A percentile compares a stretch with the other conserved stretches of the same genome.
phyloP scores from a whole-genome alignment of 2,888 invertebrate species.

The Serrognathus titanus region DNA sequence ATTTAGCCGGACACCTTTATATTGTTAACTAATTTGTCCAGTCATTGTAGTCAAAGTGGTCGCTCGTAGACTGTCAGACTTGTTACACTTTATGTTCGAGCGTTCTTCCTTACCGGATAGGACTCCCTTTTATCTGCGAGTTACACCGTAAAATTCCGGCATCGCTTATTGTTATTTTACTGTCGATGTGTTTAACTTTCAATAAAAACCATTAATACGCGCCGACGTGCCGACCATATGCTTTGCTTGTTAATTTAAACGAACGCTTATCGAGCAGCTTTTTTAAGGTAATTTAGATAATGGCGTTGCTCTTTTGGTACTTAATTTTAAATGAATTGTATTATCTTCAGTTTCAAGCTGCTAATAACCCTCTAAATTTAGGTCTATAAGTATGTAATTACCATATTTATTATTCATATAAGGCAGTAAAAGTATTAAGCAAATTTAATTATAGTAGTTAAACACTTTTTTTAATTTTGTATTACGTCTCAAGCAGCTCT shows the following conservation, averaged over 20 bases:
- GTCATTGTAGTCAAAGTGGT: conserved; percentile 31
- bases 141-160: conserved; percentile 19
- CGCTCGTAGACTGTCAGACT: conserved; percentile 8
- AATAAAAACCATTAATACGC: background rate
- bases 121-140: conserved; percentile 17
- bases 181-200: background rate
- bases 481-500: too few species aligned
- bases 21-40: conserved; percentile 35
- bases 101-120: conserved; percentile 19
- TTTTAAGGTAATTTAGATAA: conserved; percentile 1
- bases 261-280: background rate
- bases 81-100: conserved; percentile 14
- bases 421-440: background rate
- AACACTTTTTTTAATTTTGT: too few species aligned
- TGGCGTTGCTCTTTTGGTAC: background rate
- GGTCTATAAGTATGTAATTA: conserved; percentile 1
- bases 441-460: too few species aligned
- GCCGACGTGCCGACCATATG: conserved; percentile 1
- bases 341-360: conserved; percentile 1
- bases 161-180: background rate
- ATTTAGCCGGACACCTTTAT: conserved; percentile 40
- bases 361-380: conserved; percentile 1
- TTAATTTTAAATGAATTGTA: conserved; percentile 1
- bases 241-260: conserved; percentile 1
- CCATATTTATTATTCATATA: background rate